A percentile compares a stretch with the other conserved stretches of the same genome.
Evolutionary conservation across 92 coral and sea anemone genomes (phyloP).

Genomic region (Phenganax stokvisi): DNA sequence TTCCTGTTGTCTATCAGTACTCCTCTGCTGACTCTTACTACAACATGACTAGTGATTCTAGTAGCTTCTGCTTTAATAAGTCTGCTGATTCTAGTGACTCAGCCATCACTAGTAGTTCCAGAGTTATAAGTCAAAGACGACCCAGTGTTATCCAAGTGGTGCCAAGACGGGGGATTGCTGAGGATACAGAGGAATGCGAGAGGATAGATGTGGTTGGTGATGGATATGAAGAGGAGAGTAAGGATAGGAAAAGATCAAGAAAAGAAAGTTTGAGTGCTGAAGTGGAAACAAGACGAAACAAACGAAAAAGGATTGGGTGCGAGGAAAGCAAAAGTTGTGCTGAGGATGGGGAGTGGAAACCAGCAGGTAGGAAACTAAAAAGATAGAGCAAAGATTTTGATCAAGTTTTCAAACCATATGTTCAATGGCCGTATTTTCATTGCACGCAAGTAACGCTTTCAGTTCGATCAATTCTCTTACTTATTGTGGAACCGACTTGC

Average conservation of each 20-base stretch:
- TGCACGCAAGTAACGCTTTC: too few relatives aligned
- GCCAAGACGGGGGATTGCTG: background rate
- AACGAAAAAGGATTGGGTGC: too few relatives aligned
- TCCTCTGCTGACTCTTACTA: background rate
- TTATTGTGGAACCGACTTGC: background rate
- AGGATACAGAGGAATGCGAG: background rate
- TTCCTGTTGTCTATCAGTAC: conserved; percentile 4
- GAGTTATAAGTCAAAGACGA: conserved; percentile 22
- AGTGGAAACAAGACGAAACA: too few relatives aligned
- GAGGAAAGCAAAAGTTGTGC: too few relatives aligned
- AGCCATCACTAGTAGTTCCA: background rate
- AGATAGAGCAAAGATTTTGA: background rate
- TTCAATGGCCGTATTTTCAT: too few relatives aligned
- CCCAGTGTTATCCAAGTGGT: conserved; percentile 21
- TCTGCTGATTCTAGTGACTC: background rate
- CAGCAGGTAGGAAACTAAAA: background rate
- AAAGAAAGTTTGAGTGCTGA: too few relatives aligned
- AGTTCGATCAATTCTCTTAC: background rate
- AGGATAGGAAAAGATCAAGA: too few relatives aligned
- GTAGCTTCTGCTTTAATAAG: background rate
- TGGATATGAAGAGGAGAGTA: background rate
- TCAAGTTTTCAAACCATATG: background rate
- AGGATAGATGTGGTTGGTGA: background rate
- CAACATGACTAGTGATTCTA: background rate
- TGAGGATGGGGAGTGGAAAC: background rate